These are phyloP conservation scores for Loriculus beryllinus DNA, from an alignment of 2,797 vertebrate genomes.

Conservation along the genomic window DNA sequence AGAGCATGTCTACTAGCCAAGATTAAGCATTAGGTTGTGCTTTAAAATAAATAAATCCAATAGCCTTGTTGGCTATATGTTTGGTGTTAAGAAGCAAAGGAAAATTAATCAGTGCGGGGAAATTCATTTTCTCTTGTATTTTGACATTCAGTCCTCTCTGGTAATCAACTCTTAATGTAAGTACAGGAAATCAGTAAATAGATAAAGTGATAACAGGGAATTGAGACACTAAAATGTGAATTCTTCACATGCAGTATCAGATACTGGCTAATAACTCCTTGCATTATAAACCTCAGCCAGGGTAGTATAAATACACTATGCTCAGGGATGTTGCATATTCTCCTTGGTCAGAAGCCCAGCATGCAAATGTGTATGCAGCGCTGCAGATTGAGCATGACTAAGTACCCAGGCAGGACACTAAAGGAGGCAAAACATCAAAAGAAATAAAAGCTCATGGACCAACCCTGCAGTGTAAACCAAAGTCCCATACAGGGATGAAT, in stretches of 20 bases:
- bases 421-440: not conserved
- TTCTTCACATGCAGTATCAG: not conserved
- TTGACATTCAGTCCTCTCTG: not conserved
- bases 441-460: not conserved
- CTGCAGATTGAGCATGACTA: not conserved
- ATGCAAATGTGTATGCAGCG: not conserved
- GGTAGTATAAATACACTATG: not conserved
- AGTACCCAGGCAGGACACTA: not conserved
- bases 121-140: not conserved
- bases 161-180: rapidly evolving
- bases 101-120: not conserved
- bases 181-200: not conserved
- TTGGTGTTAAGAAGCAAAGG: not conserved
- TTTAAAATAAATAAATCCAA: not conserved
- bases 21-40: not conserved
- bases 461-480: not conserved
- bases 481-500: not conserved
- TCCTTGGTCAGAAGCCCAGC: not conserved
- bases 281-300: not conserved
- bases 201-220: not conserved
- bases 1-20: not conserved
- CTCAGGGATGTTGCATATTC: not conserved
- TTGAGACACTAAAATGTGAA: not conserved
- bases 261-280: not conserved
- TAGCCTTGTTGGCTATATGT: not conserved